Percentiles rank a stretch among this genome's conserved stretches.
Evolutionary conservation across 64 coral and sea anemone genomes (phyloP).

Genomic region (Catalaphyllia jardinei): DNA sequence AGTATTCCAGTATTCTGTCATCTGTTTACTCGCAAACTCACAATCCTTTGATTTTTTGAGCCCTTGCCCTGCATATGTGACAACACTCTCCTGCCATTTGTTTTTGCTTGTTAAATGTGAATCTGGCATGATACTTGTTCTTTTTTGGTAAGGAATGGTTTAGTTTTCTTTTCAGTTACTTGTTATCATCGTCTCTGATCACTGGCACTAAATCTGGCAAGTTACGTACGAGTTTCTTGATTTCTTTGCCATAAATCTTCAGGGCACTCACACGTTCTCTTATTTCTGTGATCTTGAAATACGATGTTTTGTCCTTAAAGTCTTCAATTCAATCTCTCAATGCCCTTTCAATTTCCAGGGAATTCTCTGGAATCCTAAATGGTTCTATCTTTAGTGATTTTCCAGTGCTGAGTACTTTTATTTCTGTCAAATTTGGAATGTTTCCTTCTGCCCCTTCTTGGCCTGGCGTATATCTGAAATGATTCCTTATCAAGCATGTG

Average conservation of each 20-base stretch:
- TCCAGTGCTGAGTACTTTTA: constrained; percentile 25
- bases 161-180: constrained; percentile 61
- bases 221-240: constrained; percentile 73
- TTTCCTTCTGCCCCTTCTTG: background rate
- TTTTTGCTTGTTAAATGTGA: background rate
- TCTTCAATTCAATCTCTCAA: constrained; percentile 52
- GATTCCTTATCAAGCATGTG: constrained; percentile 14
- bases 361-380: constrained; percentile 56
- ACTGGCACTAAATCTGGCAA: constrained; percentile 33
- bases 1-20: constrained; percentile 54
- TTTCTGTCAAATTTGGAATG: constrained; percentile 1
- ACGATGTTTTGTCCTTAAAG: constrained; percentile 46
- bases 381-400: constrained; percentile 58
- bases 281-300: constrained; percentile 53
- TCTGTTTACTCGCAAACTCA: constrained; percentile 34
- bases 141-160: constrained; percentile 29
- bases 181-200: constrained; percentile 35
- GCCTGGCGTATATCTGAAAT: background rate
- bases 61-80: constrained; percentile 8
- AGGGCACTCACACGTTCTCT: constrained; percentile 31
- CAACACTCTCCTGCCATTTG: constrained; percentile 7
- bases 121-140: constrained; percentile 48
- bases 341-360: constrained; percentile 29
- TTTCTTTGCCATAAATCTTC: constrained; percentile 53
- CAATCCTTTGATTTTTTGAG: constrained; percentile 20